Conservation (phyloP, 1,140 invertebrate species). For the Zophobas atratus region DNA sequence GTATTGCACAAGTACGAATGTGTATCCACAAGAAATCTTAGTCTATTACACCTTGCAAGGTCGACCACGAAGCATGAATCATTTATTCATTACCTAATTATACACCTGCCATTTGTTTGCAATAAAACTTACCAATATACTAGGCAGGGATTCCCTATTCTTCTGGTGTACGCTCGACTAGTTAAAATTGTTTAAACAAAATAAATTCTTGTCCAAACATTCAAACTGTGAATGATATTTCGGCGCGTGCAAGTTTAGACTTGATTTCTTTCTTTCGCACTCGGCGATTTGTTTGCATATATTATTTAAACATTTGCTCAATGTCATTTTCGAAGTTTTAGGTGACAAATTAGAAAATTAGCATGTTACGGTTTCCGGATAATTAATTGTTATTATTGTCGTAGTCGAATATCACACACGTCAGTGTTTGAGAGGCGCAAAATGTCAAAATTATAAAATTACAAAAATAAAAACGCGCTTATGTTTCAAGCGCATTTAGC, state of each 20-base stretch:
- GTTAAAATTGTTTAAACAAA: conserved; percentile 25
- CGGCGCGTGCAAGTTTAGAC: conserved; percentile 17
- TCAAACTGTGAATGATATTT: conserved; percentile 10
- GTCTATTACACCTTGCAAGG: conserved; percentile 39
- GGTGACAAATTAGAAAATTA: not conserved
- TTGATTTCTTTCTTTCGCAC: conserved; percentile 22
- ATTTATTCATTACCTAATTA: conserved; percentile 43
- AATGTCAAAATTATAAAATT: conserved; percentile 40
- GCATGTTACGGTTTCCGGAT: not conserved
- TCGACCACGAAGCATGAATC: conserved; percentile 34
- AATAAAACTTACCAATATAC: conserved; percentile 19
- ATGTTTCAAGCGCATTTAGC: not conserved
- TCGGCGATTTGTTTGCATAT: conserved; percentile 25
- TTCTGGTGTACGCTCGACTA: conserved; percentile 8
- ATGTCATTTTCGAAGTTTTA: too few species aligned
- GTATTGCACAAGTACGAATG: conserved; percentile 33
- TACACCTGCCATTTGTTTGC: conserved; percentile 34
- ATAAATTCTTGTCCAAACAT: conserved; percentile 9
- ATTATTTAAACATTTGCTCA: not conserved
- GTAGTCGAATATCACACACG: too few species aligned
- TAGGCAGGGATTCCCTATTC: conserved; percentile 32
- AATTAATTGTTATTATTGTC: not conserved
- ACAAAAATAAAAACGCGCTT: not conserved
- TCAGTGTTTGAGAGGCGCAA: not conserved
- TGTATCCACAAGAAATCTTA: conserved; percentile 17